Percentiles rank a stretch among this genome's conserved stretches.
These are phyloP conservation scores for Thalassarche chlororhynchos DNA, from an alignment of 2,113 vertebrate genomes.

Conservation along the genomic window DNA sequence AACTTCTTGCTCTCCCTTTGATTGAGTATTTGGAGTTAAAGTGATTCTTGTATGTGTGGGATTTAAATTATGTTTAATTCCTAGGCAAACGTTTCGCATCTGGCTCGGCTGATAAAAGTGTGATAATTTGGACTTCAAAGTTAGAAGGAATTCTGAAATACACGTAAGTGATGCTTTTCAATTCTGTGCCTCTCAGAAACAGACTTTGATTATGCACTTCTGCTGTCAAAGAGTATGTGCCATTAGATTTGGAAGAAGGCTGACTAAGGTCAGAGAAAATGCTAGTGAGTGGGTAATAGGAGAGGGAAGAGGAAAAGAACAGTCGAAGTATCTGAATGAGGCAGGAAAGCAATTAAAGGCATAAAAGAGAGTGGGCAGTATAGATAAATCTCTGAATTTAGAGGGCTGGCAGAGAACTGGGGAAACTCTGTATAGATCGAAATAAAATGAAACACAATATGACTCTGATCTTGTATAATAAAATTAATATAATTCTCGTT, in stretches of 20 bases:
- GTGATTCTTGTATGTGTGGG: neutral
- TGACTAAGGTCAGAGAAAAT: neutral
- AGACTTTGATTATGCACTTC: neutral
- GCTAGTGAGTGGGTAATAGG: neutral
- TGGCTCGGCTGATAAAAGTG: slow-evolving; percentile 96
- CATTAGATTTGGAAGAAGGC: neutral
- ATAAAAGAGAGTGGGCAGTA: neutral
- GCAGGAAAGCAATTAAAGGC: neutral
- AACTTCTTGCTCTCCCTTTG: slow-evolving; percentile 17
- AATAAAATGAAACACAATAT: neutral
- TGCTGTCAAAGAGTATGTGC: neutral
- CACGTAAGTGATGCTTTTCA: slow-evolving; percentile 82
- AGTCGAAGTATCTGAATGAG: neutral
- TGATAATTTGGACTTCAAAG: slow-evolving; percentile 99
- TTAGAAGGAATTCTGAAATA: slow-evolving; percentile 98
- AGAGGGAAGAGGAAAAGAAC: neutral
- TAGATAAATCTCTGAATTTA: neutral
- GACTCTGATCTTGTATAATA: neutral
- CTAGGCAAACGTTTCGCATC: slow-evolving; percentile 96
- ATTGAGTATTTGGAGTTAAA: slow-evolving; percentile 5
- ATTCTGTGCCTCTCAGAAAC: neutral
- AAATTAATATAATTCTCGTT: neutral
- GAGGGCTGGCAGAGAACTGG: neutral
- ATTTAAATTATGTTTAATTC: slow-evolving; percentile 49
- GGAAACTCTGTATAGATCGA: neutral